Evolutionary conservation across 2,888 invertebrate genomes (phyloP), one percentile per base, ranked within the genome.

Genomic region (Alsophila aescularia): DNA sequence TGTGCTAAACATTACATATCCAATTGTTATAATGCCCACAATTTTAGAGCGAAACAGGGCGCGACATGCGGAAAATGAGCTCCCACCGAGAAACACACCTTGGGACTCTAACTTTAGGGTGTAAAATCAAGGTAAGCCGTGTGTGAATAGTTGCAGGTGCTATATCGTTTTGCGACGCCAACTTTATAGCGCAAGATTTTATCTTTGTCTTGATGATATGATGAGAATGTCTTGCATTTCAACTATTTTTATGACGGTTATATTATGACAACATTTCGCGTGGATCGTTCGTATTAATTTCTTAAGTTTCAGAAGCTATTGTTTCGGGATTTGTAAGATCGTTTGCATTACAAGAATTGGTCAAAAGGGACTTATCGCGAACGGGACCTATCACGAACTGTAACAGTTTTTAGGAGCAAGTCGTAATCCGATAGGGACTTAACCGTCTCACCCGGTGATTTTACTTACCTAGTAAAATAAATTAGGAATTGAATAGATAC

Each of bases 11-110:
- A 72, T 71, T 69, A 68, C 75, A 70, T 50, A 55, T 29, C 62
- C 66, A 73, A 75, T 73, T 72, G 72, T 73, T 71, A 71, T 79
- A 83, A 85, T 80, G 81, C 71, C 76, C 77, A 81, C 85, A 84
- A 88, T 90, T 85, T 90, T 60, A 52, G 52, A 50, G 70, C 68
- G 78, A 89, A 89, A 83, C 88, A 90, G 89, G 78, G 85, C 87
- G 74, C 79, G 72, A 77, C 77, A 64, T 53, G 63, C 64, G 73
- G 69, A 73, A 74, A 69, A 71, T 67, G 14, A n/a, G 13, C 0
- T 2, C 0, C 10, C 14, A 29, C 10, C 7, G 18, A n/a, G 31
- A 41, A 49, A 18, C 18, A 37, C 10, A 12, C 37, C 29, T 45
- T 13, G 76, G 73, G 64, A 44, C 41, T 12, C 37, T 10, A 3